Conservation (phyloP, 1,140 invertebrate genomes). For the Chionoecetes opilio region DNA sequence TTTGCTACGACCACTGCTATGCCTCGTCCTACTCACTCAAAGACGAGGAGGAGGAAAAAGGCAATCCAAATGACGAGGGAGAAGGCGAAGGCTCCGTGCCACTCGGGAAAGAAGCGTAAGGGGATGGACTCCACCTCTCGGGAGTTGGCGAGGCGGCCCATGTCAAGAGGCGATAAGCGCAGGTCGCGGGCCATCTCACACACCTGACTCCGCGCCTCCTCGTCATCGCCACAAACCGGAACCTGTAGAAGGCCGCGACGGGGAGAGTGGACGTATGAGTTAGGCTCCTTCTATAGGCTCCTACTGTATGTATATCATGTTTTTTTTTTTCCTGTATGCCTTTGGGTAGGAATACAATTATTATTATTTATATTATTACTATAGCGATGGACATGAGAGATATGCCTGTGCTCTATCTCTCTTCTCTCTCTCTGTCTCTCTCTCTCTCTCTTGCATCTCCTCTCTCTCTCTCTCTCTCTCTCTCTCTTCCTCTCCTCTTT, state of each 20-base stretch:
- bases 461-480: no score
- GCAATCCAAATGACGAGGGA: neutral
- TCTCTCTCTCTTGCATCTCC: neutral
- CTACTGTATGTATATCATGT: neutral
- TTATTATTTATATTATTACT: no score
- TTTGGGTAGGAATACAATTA: no score
- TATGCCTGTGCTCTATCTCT: no score
- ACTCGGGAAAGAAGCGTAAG: constrained; percentile 73
- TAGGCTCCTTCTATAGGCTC: neutral
- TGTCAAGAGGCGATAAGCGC: constrained; percentile 67
- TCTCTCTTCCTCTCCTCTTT: neutral
- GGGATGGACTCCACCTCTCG: constrained; percentile 74
- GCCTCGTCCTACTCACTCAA: constrained; percentile 24
- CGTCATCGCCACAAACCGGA: constrained; percentile 55
- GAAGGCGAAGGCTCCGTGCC: constrained; percentile 31
- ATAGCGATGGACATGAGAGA: no score
- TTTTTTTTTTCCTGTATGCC: neutral
- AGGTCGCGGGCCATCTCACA: constrained; percentile 58
- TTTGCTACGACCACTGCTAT: neutral
- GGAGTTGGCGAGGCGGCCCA: constrained; percentile 69
- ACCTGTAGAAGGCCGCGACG: constrained; percentile 5
- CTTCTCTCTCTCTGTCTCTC: neutral
- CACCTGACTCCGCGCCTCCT: constrained; percentile 33
- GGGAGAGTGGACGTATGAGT: neutral
- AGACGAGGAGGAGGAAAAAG: constrained; percentile 35